A percentile compares a stretch with the other conserved stretches of the same genome.
These are phyloP conservation scores for Paramacrobiotus metropolitanus DNA, from an alignment of 1,140 invertebrate genomes.

Conservation along the genomic window DNA sequence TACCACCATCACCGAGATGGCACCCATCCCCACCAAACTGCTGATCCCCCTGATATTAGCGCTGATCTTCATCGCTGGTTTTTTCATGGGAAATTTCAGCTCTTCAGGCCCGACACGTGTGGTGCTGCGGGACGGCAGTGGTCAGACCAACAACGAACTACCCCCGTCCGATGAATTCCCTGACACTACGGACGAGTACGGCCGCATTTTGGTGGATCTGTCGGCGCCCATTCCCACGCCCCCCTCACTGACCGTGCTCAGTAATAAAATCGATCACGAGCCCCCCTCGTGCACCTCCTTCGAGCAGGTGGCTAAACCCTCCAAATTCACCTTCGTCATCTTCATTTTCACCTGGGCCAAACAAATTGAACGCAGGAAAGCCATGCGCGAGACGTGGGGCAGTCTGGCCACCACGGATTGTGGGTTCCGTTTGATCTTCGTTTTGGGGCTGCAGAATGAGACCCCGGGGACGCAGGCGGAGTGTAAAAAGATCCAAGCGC, in stretches of 20 bases:
- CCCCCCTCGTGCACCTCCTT: neutral
- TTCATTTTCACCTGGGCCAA: neutral
- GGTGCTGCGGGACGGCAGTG: neutral
- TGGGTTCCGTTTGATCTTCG: neutral
- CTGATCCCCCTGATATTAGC: neutral
- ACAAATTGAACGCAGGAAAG: neutral
- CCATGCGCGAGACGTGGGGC: conserved; percentile 4
- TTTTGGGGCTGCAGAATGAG: neutral
- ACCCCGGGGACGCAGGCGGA: neutral
- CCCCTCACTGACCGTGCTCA: too few species aligned
- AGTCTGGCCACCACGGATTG: neutral
- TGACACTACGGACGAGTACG: neutral
- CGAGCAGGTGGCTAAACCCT: neutral
- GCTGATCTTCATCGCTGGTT: neutral
- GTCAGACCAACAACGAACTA: neutral
- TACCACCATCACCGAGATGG: too few species aligned
- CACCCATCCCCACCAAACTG: too few species aligned
- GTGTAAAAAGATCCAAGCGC: neutral
- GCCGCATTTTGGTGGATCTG: neutral
- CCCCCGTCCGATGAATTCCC: too few species aligned
- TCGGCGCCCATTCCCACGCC: neutral
- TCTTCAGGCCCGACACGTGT: neutral
- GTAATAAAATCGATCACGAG: neutral
- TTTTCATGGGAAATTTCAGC: neutral
- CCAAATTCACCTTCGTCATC: neutral